Percentiles rank a stretch among this genome's conserved stretches.
phyloP scores from a whole-genome alignment of 2,888 invertebrate species.

The Pseudoips prasinana region DNA sequence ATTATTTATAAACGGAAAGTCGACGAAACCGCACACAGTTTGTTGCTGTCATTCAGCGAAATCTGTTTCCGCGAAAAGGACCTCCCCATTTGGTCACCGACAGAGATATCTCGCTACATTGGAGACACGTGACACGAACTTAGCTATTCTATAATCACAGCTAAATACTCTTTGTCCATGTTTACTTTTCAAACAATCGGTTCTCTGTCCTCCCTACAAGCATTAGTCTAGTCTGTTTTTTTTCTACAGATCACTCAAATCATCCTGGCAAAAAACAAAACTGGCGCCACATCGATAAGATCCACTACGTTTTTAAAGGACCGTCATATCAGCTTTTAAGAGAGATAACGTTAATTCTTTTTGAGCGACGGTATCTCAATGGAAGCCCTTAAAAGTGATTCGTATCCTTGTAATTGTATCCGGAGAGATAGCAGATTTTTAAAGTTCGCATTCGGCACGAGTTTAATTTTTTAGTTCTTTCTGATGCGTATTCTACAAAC shows the following conservation, averaged over 20 bases:
- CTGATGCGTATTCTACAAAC: no score
- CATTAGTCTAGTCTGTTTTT: slow-evolving; percentile 21
- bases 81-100: slow-evolving; percentile 41
- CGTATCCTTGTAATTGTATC: slow-evolving; percentile 51
- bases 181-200: slow-evolving; percentile 15
- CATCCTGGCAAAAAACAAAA: slow-evolving; percentile 47
- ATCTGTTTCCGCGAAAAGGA: slow-evolving; percentile 46
- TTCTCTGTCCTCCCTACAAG: slow-evolving; percentile 13
- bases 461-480: slow-evolving; percentile 50
- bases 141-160: no score
- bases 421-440: slow-evolving; percentile 48
- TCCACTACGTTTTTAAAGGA: slow-evolving; percentile 35
- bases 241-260: slow-evolving; percentile 30
- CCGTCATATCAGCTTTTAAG: slow-evolving; percentile 32
- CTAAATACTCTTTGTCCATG: slow-evolving; percentile 4
- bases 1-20: slow-evolving; percentile 37
- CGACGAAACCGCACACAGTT: slow-evolving; percentile 35
- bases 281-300: slow-evolving; percentile 57
- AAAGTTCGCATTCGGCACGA: slow-evolving; percentile 52
- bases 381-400: slow-evolving; percentile 49
- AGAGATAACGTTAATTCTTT: slow-evolving; percentile 46
- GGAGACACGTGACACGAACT: slow-evolving; percentile 1
- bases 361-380: slow-evolving; percentile 42
- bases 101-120: slow-evolving; percentile 17
- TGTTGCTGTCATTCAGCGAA: slow-evolving; percentile 55